Percentiles rank a stretch among this genome's conserved stretches.
Evolutionary conservation across 2,113 vertebrate genomes (phyloP).

Genomic region (Trinectes maculatus): DNA sequence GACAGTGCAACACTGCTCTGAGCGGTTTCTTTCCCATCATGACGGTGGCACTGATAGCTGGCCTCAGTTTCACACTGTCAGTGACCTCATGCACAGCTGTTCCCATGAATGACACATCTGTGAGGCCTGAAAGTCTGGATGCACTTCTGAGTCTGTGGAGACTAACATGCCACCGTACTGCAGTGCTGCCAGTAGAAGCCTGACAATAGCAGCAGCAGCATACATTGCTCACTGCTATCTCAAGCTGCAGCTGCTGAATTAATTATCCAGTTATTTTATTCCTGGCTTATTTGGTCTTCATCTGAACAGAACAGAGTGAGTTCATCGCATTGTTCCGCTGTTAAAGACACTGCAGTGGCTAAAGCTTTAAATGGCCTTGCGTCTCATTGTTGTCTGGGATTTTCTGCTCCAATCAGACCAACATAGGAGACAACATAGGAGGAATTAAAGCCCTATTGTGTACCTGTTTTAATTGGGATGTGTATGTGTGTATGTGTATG

Average conservation of each 20-base stretch:
- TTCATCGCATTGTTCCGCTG: neutral
- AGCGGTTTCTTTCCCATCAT: slow-evolving; percentile 32
- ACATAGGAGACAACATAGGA: no score
- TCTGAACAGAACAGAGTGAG: neutral
- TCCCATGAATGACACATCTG: slow-evolving; percentile 57
- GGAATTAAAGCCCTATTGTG: no score
- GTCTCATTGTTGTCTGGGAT: no score
- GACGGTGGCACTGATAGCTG: slow-evolving; percentile 34
- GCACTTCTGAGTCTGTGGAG: neutral
- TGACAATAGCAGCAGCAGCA: neutral
- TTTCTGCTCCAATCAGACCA: neutral
- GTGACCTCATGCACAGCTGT: slow-evolving; percentile 22
- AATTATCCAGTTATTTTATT: neutral
- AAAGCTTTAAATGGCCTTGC: no score
- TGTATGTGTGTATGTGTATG: no score
- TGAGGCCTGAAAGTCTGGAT: slow-evolving; percentile 27
- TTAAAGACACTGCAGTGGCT: neutral
- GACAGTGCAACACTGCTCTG: slow-evolving; percentile 37
- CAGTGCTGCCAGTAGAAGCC: neutral
- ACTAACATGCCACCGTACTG: neutral
- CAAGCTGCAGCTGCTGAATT: neutral
- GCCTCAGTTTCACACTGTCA: slow-evolving; percentile 33
- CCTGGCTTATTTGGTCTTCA: neutral
- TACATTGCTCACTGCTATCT: neutral
- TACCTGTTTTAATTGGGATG: no score